Conservation (phyloP, 35 echinoderm and acorn worm species). For the Amphiura filiformis region DNA sequence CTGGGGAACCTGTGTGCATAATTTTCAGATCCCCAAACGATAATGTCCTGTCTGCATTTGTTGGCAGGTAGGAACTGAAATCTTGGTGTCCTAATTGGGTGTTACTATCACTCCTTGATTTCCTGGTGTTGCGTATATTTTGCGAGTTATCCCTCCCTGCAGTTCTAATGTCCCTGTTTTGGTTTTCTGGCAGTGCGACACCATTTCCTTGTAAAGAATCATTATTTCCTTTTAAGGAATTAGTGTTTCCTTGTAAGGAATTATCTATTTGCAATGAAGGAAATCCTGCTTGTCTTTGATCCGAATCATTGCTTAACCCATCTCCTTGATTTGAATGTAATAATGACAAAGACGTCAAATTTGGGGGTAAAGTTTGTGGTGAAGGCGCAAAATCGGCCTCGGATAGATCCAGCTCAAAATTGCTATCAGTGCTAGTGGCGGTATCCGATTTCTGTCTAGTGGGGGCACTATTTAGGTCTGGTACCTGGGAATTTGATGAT, state of each 20-base stretch:
- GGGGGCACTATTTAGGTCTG: not conserved
- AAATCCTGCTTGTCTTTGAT: not conserved
- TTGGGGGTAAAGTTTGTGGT: slow-evolving; percentile 46
- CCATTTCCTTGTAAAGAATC: too few species aligned
- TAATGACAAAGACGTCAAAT: not conserved
- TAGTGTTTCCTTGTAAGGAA: not conserved
- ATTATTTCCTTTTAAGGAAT: too few species aligned
- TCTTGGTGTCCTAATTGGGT: slow-evolving; percentile 37
- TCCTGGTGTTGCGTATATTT: not conserved
- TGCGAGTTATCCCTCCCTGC: too few species aligned
- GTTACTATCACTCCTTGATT: slow-evolving; percentile 27
- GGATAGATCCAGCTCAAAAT: slow-evolving; percentile 83
- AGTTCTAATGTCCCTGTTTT: too few species aligned
- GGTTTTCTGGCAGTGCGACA: too few species aligned
- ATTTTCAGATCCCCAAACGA: slow-evolving; percentile 21
- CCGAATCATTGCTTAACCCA: not conserved
- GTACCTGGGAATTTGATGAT: not conserved
- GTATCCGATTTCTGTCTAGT: not conserved
- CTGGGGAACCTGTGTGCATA: not conserved
- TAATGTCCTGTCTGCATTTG: slow-evolving; percentile 21
- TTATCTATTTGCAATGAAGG: not conserved
- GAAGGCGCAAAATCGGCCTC: slow-evolving; percentile 97
- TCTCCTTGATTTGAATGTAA: not conserved
- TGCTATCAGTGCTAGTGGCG: slow-evolving; percentile 35
- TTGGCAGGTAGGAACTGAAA: slow-evolving; percentile 52